Evolutionary conservation across 1,140 invertebrate species (phyloP).

Genomic region (Drosophila sp.): DNA sequence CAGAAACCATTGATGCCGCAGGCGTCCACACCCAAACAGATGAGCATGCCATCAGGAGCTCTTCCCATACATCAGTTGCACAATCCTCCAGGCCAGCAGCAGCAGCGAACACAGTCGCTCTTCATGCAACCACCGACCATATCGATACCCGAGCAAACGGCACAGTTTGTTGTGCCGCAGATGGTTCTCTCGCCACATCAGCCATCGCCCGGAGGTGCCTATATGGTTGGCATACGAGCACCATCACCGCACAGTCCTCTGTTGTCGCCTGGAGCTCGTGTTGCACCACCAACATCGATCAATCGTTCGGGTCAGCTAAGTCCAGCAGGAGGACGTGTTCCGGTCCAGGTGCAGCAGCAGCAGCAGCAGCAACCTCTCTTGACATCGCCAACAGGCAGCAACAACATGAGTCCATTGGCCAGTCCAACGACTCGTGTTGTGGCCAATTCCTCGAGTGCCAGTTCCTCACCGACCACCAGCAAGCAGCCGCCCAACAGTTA

Average conservation of each 20-base stretch:
- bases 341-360: conserved; percentile 34
- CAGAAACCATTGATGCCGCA: conserved; percentile 47
- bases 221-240: conserved; percentile 62
- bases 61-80: conserved; percentile 11
- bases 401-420: conserved; percentile 59
- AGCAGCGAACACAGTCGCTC: conserved; percentile 60
- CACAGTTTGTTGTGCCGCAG: conserved; percentile 84
- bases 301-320: conserved; percentile 57
- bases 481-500: conserved; percentile 48
- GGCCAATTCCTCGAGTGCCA: conserved; percentile 11
- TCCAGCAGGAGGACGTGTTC: conserved; percentile 51
- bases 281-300: conserved; percentile 35
- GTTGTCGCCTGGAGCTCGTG: conserved; percentile 54
- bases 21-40: conserved; percentile 64
- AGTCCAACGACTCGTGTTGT: conserved; percentile 61
- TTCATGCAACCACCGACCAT: conserved; percentile 85
- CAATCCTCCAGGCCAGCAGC: conserved; percentile 18
- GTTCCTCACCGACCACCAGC: conserved; percentile 49
- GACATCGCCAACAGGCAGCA: conserved; percentile 46
- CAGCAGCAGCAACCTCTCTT: conserved; percentile 48
- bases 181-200: conserved; percentile 83
- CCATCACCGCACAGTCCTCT: conserved; percentile 73
- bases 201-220: conserved; percentile 31
- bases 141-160: conserved; percentile 84
- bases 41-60: conserved; percentile 10